Base-by-base conservation (phyloP, 1,140 invertebrate genomes). In the Euglossa dilemma region DNA sequence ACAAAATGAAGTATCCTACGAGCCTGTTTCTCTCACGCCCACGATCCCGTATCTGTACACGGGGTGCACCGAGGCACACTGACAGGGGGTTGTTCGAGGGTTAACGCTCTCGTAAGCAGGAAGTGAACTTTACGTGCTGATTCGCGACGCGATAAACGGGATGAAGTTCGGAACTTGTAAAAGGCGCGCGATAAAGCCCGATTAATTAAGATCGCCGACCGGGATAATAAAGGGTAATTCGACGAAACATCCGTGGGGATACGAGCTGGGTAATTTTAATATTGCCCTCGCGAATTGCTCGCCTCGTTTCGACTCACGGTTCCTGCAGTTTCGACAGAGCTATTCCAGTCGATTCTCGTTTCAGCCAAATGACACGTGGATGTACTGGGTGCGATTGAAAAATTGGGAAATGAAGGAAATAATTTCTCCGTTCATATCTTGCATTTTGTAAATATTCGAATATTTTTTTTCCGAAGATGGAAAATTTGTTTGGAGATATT, bases 31-130 rank as follows among this genome's bases (percentile, higher is more conserved):
- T n/a, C 50, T 18, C 16, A 45, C 45, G 12, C 43, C 36, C 28
- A 61, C 72, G 18, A 18, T 61, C 63, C 43, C 7, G 7, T 6
- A 66, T n/a, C 64, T n/a, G 7, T 6, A 23, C 23, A 45, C 36
- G 36, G 4, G 36, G 11, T 14, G 43, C 20, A 9, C 43, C 9
- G 63, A 64, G 20, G 43, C 12, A n/a, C 12, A 14, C 2, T 23
- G 14, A n/a, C n/a, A 61, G 12, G 25, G 6, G 50, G 16, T 52
- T 52, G 64, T 66, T 25, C 6, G 70, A 78, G 52, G 52, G 64
- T 78, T 78, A 78, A 78, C 66, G 76, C n/a, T 78, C 52, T 45
- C n/a, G 36, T 52, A n/a, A 56, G 36, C 75, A 64, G 63, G 63
- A 76, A 76, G 25, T 23, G 73, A 76, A 64, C 74, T 67, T 77